phyloP scores from a whole-genome alignment of 2,888 invertebrate species.

The Lithophane semibrunnea region DNA sequence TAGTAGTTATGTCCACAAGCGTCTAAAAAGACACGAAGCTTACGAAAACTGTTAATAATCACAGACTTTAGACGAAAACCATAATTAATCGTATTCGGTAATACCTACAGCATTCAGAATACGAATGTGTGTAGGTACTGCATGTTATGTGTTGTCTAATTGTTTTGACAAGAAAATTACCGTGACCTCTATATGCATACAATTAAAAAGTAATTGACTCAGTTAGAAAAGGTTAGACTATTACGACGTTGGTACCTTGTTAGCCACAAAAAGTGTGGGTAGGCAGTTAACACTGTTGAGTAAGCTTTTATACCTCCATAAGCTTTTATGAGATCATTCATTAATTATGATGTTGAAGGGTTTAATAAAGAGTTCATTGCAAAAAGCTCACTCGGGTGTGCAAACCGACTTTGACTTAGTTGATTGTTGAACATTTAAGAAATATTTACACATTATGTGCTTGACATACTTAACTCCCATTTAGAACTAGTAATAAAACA shows the following conservation, averaged over 20 bases:
- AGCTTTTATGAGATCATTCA: slow-evolving; percentile 23
- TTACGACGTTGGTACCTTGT: slow-evolving; percentile 24
- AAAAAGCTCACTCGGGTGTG: slow-evolving; percentile 19
- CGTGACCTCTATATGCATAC: slow-evolving; percentile 48
- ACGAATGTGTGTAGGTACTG: neutral
- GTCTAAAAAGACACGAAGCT: too few species aligned
- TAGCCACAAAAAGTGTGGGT: slow-evolving; percentile 23
- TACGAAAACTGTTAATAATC: too few species aligned
- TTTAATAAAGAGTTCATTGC: neutral
- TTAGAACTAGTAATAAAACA: neutral
- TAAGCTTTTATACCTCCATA: slow-evolving; percentile 34
- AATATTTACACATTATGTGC: neutral
- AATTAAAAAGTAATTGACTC: slow-evolving; percentile 65
- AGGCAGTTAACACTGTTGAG: slow-evolving; percentile 25
- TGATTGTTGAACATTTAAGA: neutral
- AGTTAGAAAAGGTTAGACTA: slow-evolving; percentile 64
- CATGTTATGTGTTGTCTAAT: slow-evolving; percentile 41
- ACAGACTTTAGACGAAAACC: neutral
- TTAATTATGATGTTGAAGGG: slow-evolving; percentile 1
- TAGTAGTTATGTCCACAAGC: too few species aligned
- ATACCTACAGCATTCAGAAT: neutral
- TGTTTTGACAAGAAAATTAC: slow-evolving; percentile 68
- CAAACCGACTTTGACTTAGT: neutral
- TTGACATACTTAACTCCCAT: neutral
- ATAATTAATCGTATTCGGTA: neutral